Evolutionary conservation across 2,113 vertebrate species (phyloP).

Genomic region (Ammodramus savannarum): DNA sequence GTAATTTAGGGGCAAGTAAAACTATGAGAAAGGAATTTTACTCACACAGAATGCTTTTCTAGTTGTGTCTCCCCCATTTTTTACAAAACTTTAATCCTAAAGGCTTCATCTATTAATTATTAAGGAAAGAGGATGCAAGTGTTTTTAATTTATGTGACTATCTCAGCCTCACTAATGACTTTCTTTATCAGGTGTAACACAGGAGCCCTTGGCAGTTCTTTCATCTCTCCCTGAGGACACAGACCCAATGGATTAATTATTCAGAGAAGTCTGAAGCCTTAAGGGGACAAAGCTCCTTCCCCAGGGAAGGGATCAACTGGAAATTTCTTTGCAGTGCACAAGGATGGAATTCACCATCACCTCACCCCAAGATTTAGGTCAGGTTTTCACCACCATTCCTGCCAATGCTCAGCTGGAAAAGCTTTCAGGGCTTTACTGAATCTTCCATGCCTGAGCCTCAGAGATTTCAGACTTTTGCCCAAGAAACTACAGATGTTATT

Average conservation of each 20-base stretch:
- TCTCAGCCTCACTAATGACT: background rate
- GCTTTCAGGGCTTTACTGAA: background rate
- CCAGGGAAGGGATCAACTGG: background rate
- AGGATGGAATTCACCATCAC: background rate
- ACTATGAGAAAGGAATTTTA: background rate
- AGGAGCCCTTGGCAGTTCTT: background rate
- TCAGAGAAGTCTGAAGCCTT: background rate
- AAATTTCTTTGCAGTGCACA: background rate
- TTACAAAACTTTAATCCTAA: background rate
- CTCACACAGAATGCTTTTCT: background rate
- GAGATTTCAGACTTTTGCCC: background rate
- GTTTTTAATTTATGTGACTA: conserved; percentile 19
- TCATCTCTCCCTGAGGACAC: background rate
- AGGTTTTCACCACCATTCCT: background rate
- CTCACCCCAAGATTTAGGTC: background rate
- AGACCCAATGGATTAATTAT: background rate
- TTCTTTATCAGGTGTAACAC: conserved; percentile 15
- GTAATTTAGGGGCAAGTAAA: background rate
- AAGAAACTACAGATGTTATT: background rate
- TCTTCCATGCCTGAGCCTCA: background rate
- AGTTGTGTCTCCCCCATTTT: fast-evolving
- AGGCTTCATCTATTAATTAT: background rate
- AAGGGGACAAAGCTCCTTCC: background rate
- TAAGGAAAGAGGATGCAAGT: background rate
- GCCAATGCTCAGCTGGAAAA: background rate